Evolutionary conservation across 1,140 invertebrate species (phyloP), one percentile per base, ranked within the genome.

Genomic region (Drosophila erecta): DNA sequence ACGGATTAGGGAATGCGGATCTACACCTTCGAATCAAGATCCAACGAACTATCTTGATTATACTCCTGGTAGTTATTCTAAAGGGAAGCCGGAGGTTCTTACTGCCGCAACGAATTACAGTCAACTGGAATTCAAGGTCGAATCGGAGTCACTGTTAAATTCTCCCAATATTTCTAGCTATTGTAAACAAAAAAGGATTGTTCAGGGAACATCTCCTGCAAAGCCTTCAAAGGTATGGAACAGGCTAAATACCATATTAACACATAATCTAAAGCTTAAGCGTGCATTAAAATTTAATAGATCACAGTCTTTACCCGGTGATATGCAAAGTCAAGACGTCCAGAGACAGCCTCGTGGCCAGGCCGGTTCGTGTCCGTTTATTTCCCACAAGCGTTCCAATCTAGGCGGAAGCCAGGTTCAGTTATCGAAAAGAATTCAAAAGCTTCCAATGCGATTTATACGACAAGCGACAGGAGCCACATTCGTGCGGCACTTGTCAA

Each of bases 231-330:
- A 81, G 33, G 72, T 90, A 12, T 92, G 84, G 80, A 79, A 89
- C 6, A 92, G 84, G 50, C n/a, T 92, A 0, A 75, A 57, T 5
- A 95, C 95, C 81, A 96, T 96, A 94, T 92, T 98, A 33, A 96
- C 96, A 0, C 96, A 97, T 89, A 93, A 97, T 66, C 38, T 91
- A 4, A 96, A 96, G 92, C 92, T 97, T 44, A 92, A 92, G 33
- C 75, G 80, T 2, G 66, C 75, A 4, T 94, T 94, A 7, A 96
- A 96, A 92, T 93, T 96, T 66, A 95, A 95, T 92, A 93, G 96
- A 77, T 97, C 96, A 27, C 95, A 96, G 81, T 97, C 96, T 0
- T 93, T 97, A 65, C 96, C 96, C 1, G 94, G 95, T n/a, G 93
- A 95, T 64, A 93, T 93, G 53, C 93, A 95, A 74, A 46, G 41